Evolutionary conservation across 2,797 vertebrate species (phyloP), one percentile per base, ranked within the genome.

Genomic region (Enteromius unitaeniatus): DNA sequence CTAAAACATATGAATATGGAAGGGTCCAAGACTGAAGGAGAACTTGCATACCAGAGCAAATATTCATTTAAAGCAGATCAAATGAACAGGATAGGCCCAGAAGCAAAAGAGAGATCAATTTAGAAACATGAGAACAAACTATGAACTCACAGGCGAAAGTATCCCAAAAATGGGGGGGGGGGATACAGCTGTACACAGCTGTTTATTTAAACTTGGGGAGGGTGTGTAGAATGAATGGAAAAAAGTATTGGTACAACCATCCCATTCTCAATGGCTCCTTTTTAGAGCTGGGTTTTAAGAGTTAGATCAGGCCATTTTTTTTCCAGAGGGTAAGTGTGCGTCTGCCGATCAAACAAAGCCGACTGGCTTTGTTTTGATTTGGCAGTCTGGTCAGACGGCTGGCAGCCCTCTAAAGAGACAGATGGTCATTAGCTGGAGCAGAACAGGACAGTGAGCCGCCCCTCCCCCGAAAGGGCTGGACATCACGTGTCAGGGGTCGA

Each of bases 281-380:
- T 45, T 75, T n/a, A 37, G 9, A n/a, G 74, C 2, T 89, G 86
- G 91, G 86, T 87, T 80, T 82, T 82, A 76, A 82, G 84, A 51
- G 73, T 85, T 77, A 86, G 83, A 86, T 86, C 64, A 17, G 51
- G 55, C 47, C 76, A 82, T 31, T 10, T 4, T 51, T 51, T 90
- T 88, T 86, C 88, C 78, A 65, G 85, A 79, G 88, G 85, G 87
- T 26, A 83, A 87, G 88, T 87, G 81, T 88, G 80, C 60, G 60
- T 90, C 40, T 86, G 85, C 85, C 87, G 84, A 88, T 88, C 90
- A 93, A 91, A 74, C 83, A 89, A 88, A 72, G 86, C 78, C 55
- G 86, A 88, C 87, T 73, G 78, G 74, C 92, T 93, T 93, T 93
- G 92, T 95, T 94, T 93, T 83, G 83, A 89, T 87, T 89, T 90